Percentiles rank a stretch among this genome's conserved stretches.
These are phyloP conservation scores for Lepisosteus oculatus DNA, from an alignment of 2,113 vertebrate species.

Conservation along the genomic window DNA sequence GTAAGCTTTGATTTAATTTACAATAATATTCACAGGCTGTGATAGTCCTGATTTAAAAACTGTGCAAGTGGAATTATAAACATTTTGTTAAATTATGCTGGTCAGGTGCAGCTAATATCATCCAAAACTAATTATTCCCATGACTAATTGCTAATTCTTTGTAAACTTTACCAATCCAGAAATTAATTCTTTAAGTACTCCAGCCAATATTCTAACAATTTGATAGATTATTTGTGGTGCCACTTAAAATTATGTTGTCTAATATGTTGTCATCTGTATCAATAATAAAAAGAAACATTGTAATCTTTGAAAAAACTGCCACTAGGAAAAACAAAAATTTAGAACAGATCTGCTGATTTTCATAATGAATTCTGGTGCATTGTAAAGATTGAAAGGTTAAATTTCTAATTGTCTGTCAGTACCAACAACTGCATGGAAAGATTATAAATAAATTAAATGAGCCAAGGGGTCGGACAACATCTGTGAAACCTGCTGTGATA, in stretches of 20 bases:
- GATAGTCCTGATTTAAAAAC: neutral
- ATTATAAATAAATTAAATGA: neutral
- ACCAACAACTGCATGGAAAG: neutral
- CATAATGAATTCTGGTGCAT: neutral
- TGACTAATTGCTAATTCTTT: neutral
- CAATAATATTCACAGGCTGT: neutral
- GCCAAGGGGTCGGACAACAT: too few species aligned
- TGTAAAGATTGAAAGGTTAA: neutral
- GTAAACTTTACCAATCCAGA: too few species aligned
- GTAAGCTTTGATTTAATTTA: neutral
- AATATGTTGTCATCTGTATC: neutral
- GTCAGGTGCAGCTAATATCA: neutral
- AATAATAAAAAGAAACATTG: neutral
- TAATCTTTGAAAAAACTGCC: neutral
- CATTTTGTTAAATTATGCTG: neutral
- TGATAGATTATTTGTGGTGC: too few species aligned
- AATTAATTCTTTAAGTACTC: too few species aligned
- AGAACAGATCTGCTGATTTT: neutral
- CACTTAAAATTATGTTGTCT: too few species aligned
- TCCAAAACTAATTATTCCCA: neutral
- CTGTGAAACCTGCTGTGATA: neutral
- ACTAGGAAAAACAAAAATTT: neutral
- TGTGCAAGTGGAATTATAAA: neutral
- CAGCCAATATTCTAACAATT: too few species aligned
- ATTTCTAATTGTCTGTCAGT: neutral